phyloP scores from a whole-genome alignment of 2,888 invertebrate genomes.

The Megaustenia siamemsis region DNA sequence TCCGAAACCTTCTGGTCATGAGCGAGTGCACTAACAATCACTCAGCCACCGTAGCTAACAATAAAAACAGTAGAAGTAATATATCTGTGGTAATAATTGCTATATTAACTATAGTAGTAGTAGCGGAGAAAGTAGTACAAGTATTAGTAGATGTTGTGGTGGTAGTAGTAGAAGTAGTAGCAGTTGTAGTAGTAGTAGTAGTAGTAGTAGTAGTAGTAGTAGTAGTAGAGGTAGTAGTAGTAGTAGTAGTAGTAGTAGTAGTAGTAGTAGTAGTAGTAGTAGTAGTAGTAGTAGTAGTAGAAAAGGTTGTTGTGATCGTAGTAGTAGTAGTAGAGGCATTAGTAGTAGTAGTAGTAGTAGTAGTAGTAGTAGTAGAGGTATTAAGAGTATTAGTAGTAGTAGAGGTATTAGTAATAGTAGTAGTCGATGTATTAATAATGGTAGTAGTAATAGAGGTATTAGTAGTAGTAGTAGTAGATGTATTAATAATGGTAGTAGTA shows the following conservation, averaged over 20 bases:
- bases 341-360: conserved; percentile 7
- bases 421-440: neutral
- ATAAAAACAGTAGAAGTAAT: too few relatives aligned
- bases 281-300: neutral
- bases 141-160: neutral
- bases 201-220: neutral
- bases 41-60: too few relatives aligned
- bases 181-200: neutral
- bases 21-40: too few relatives aligned
- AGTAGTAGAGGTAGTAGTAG: neutral
- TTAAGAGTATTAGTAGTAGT: neutral
- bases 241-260: neutral
- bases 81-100: too few relatives aligned
- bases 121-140: neutral
- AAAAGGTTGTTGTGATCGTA: neutral
- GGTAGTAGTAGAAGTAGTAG: neutral
- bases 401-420: neutral
- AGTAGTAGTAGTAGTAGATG: neutral
- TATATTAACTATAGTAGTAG: neutral
- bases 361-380: neutral
- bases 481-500: neutral
- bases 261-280: neutral
- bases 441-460: neutral
- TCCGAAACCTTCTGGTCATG: too few relatives aligned
- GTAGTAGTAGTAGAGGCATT: neutral